These are phyloP conservation scores for Lethrus apterus DNA, from an alignment of 1,140 invertebrate species.

Conservation along the genomic window DNA sequence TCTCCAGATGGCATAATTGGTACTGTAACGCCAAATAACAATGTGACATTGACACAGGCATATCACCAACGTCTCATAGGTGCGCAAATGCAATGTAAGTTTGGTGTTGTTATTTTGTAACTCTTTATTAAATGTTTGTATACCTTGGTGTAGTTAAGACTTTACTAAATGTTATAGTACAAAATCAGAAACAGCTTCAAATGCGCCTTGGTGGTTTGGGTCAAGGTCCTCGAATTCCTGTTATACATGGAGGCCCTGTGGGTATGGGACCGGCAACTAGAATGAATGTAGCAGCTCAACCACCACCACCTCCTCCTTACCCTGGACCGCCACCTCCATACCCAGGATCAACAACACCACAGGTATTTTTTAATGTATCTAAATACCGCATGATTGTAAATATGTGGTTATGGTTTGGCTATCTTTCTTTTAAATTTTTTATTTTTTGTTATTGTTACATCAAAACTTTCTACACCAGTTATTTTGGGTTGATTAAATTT, in stretches of 20 bases:
- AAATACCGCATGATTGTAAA: conserved; percentile 6
- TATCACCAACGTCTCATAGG: conserved; percentile 36
- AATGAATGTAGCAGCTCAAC: conserved; percentile 33
- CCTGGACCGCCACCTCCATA: conserved; percentile 58
- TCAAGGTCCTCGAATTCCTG: conserved; percentile 23
- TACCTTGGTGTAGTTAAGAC: too few species aligned
- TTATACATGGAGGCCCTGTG: conserved; percentile 32
- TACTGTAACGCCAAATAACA: conserved; percentile 56
- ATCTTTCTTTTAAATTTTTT: conserved; percentile 12
- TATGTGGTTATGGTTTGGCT: conserved; percentile 17
- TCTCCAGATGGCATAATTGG: conserved; percentile 57
- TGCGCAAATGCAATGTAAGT: conserved; percentile 22
- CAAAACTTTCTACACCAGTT: neutral
- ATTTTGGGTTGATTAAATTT: neutral
- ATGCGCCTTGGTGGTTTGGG: conserved; percentile 32
- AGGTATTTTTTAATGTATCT: conserved; percentile 3
- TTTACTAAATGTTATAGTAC: too few species aligned
- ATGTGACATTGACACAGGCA: conserved; percentile 54
- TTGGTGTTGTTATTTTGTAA: neutral
- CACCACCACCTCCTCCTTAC: conserved; percentile 56
- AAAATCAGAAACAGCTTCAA: conserved; percentile 38
- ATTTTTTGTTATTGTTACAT: neutral
- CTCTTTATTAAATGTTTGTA: neutral
- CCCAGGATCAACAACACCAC: conserved; percentile 47
- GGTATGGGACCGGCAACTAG: conserved; percentile 16